Percentiles rank a stretch among this genome's conserved stretches.
phyloP scores from a whole-genome alignment of 92 coral and sea anemone species.

The Bergia sp. region DNA sequence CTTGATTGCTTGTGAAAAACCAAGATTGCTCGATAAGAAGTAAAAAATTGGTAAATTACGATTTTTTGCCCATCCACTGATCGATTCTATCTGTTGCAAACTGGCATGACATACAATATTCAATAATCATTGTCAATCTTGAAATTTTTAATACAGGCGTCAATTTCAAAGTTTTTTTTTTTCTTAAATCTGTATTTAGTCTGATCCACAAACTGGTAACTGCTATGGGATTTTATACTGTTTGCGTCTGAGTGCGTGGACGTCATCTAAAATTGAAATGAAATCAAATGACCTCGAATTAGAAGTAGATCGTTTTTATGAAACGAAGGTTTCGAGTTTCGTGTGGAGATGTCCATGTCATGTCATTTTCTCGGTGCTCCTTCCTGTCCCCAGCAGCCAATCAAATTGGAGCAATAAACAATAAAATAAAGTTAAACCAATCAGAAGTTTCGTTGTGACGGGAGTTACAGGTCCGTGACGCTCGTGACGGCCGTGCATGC shows the following conservation, averaged over 20 bases:
- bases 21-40: background rate
- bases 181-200: background rate
- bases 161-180: background rate
- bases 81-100: background rate
- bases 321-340: slow-evolving; percentile 15
- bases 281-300: background rate
- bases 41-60: background rate
- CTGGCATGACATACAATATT: background rate
- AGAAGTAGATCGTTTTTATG: background rate
- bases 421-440: slow-evolving; percentile 10
- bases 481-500: background rate
- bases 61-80: background rate
- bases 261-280: background rate
- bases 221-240: background rate
- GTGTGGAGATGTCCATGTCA: background rate
- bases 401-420: slow-evolving; percentile 25
- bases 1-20: background rate
- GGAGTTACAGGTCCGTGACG: background rate
- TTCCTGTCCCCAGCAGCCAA: slow-evolving; percentile 40
- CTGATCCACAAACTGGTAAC: background rate
- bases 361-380: background rate
- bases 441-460: background rate
- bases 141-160: background rate
- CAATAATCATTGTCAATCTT: background rate
- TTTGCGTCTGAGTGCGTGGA: background rate